Base-by-base conservation (phyloP, 2,888 invertebrate genomes). In the Osmoderma eremita region DNA sequence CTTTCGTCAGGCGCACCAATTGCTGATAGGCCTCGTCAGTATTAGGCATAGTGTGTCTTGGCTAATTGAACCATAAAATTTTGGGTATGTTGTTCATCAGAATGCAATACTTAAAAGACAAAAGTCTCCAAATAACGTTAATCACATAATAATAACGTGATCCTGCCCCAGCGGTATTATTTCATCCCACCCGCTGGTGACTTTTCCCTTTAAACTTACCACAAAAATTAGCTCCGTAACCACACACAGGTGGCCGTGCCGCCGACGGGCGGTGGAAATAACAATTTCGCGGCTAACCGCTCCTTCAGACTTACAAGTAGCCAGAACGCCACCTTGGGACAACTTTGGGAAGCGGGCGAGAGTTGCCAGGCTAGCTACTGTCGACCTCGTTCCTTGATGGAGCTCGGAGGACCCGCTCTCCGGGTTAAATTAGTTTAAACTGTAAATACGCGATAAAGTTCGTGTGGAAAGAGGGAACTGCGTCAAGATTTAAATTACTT, bases 381-480 rank as follows among this genome's bases (percentile, higher is more conserved):
- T n/a, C 17, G 30, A 30, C 18, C 45, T 45, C 48, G 48, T 48
- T 48, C 50, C 30, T 51, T 30, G 50, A 56, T 41, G 56, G 41
- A 41, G 13, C 56, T 56, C 22, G 20, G 20, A 41, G 56, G 41
- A 22, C 41, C 41, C 17, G 3, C 41, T 10, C 18, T 56, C 41
- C 41, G 41, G 41, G 30, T 41, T 56, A 56, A 56, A 56, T 56
- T 56, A 56, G 56, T 56, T 56, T 56, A 56, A 56, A 56, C 56
- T 56, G 56, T 56, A 56, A 56, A 56, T 56, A 56, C 56, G 56
- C 41, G 56, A 39, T 41, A 56, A 56, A 56, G 39, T 56, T 22
- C 30, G 1, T 13, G 18, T 6, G 12, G 20, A 20, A 41, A 56
- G 41, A 41, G 13, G 30, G 30, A 30, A 24, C 24, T 41, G 20